These are phyloP conservation scores for Sphecodes monilicornis DNA, from an alignment of 2,888 invertebrate genomes.

Conservation along the genomic window DNA sequence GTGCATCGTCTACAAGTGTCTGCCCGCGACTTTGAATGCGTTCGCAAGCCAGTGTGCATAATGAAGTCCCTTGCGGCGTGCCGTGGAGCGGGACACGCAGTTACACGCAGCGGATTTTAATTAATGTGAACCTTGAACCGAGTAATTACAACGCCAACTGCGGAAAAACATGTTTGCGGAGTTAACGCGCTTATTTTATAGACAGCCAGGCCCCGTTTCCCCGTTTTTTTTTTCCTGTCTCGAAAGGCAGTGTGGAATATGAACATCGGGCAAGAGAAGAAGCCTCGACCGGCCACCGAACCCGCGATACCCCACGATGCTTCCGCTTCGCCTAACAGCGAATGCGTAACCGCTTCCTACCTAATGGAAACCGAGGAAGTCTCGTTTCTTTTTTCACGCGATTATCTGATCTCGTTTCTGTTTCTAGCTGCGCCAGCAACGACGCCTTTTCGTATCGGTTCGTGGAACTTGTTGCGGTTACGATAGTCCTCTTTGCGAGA, in stretches of 20 bases:
- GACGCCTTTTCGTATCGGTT: neutral
- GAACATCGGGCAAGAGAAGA: slow-evolving; percentile 54
- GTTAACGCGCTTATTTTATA: slow-evolving; percentile 18
- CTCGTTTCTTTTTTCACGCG: slow-evolving; percentile 40
- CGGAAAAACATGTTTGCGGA: neutral
- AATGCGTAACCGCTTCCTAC: slow-evolving; percentile 76
- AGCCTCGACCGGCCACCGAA: slow-evolving; percentile 74
- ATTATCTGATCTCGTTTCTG: slow-evolving; percentile 58
- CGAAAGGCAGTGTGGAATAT: slow-evolving; percentile 34
- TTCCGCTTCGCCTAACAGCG: slow-evolving; percentile 76
- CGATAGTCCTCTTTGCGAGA: too few species aligned
- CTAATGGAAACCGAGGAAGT: slow-evolving; percentile 67
- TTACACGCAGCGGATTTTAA: neutral
- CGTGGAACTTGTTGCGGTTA: too few species aligned
- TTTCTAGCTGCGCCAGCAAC: neutral
- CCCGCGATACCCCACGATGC: slow-evolving; percentile 68
- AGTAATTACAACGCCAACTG: neutral
- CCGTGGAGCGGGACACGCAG: neutral
- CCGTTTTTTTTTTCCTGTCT: slow-evolving; percentile 6
- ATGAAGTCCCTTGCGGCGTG: neutral
- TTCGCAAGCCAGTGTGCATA: neutral
- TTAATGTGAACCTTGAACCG: slow-evolving; percentile 12
- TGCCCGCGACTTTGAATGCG: neutral
- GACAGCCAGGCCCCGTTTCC: neutral
- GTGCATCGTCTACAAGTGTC: neutral